A percentile compares a stretch with the other conserved stretches of the same genome.
Conservation (phyloP, 35 echinoderm and acorn worm genomes). For the Lytechinus pictus region DNA sequence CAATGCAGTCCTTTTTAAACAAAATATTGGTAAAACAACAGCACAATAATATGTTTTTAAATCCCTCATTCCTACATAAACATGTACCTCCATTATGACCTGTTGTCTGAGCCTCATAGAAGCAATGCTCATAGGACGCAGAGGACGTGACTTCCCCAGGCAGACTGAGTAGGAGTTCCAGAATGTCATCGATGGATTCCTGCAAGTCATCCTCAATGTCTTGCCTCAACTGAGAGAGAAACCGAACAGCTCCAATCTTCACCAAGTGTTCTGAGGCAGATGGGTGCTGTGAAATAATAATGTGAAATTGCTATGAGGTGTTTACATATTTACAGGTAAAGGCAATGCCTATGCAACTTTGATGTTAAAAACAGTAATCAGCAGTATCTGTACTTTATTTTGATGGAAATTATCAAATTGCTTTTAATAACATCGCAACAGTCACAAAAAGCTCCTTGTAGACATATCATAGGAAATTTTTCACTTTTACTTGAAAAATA, state of each 20-base stretch:
- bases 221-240: conserved; percentile 80
- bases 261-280: conserved; percentile 73
- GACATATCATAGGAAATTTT: no score
- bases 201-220: conserved; percentile 66
- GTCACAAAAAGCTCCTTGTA: no score
- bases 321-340: not conserved
- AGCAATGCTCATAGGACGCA: conserved; percentile 24
- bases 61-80: not conserved
- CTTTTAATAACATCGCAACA: no score
- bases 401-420: no score
- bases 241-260: conserved; percentile 76
- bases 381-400: no score
- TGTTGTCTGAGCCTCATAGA: conserved; percentile 5
- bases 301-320: not conserved
- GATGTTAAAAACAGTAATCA: no score
- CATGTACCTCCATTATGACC: not conserved
- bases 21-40: no score
- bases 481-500: no score
- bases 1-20: no score
- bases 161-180: conserved; percentile 77
- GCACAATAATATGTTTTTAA: no score
- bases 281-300: conserved; percentile 60
- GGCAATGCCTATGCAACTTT: not conserved
- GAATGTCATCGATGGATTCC: conserved; percentile 75
- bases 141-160: conserved; percentile 35